phyloP scores from a whole-genome alignment of 2,797 vertebrate species.

The Semaprochilodus insignis region DNA sequence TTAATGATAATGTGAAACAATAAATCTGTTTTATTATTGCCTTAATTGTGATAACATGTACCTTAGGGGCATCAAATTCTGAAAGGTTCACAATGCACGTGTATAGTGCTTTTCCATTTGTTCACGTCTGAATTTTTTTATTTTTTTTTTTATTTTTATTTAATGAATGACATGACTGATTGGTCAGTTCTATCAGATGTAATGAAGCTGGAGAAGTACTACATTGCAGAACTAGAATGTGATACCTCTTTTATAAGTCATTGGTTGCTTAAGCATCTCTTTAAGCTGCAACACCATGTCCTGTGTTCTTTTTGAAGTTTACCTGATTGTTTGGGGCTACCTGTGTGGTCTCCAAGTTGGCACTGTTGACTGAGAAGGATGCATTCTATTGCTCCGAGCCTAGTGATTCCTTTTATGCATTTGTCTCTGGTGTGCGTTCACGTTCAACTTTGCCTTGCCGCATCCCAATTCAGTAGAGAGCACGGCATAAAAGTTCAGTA shows the following conservation, averaged over 20 bases:
- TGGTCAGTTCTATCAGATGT: not conserved
- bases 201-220: not conserved
- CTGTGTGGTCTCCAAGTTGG: not conserved
- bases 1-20: constrained; percentile 68
- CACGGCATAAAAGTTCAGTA: too few species aligned
- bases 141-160: not conserved
- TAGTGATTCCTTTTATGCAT: not conserved
- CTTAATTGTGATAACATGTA: constrained; percentile 24
- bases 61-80: not conserved
- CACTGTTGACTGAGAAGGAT: not conserved
- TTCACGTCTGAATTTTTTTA: not conserved
- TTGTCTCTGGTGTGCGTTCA: not conserved
- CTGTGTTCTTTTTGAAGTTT: not conserved
- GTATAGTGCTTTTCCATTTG: constrained; percentile 2
- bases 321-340: constrained; percentile 3
- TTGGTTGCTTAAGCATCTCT: constrained; percentile 10
- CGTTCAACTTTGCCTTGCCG: too few species aligned
- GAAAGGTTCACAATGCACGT: not conserved
- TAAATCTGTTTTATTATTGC: constrained; percentile 10
- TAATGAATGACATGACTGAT: not conserved
- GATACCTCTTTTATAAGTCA: constrained; percentile 14
- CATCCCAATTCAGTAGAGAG: too few species aligned
- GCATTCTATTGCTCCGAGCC: not conserved
- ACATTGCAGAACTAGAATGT: not conserved
- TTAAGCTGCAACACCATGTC: not conserved